phyloP scores from a whole-genome alignment of 2,797 vertebrate species.

The Parotocinclus haroldoi region DNA sequence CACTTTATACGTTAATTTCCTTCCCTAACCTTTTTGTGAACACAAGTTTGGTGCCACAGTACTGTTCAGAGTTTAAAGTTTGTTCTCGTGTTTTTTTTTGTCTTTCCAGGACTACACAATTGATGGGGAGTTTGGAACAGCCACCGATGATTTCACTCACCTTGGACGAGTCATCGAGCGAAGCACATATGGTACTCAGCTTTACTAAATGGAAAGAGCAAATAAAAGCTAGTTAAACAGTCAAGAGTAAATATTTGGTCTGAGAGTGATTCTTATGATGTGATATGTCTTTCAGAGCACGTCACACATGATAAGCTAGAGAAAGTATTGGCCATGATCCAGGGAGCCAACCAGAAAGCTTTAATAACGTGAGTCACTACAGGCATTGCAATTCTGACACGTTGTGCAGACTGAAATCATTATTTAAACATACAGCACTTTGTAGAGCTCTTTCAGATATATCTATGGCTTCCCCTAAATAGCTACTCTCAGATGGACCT shows the following conservation, averaged over 20 bases:
- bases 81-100: not conserved
- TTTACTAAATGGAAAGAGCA: no score
- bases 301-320: conserved; percentile 87
- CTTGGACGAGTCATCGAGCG: conserved; percentile 81
- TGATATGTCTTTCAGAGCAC: conserved; percentile 71
- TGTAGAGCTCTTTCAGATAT: not conserved
- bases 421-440: not conserved
- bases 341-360: conserved; percentile 89
- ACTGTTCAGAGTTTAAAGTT: not conserved
- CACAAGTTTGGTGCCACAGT: no score
- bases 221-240: no score
- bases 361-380: conserved; percentile 76
- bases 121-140: conserved; percentile 82
- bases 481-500: conserved; percentile 87
- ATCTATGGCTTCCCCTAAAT: conserved; percentile 6
- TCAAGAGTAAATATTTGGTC: no score
- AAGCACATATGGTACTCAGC: conserved; percentile 79
- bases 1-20: no score
- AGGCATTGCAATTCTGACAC: conserved; percentile 1
- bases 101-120: conserved; percentile 82
- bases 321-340: conserved; percentile 82
- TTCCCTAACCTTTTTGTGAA: no score
- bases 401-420: not conserved
- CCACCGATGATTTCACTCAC: conserved; percentile 83
- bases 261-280: not conserved